Conservation (phyloP, 2,113 vertebrate species). For the Xiphophorus maculatus region DNA sequence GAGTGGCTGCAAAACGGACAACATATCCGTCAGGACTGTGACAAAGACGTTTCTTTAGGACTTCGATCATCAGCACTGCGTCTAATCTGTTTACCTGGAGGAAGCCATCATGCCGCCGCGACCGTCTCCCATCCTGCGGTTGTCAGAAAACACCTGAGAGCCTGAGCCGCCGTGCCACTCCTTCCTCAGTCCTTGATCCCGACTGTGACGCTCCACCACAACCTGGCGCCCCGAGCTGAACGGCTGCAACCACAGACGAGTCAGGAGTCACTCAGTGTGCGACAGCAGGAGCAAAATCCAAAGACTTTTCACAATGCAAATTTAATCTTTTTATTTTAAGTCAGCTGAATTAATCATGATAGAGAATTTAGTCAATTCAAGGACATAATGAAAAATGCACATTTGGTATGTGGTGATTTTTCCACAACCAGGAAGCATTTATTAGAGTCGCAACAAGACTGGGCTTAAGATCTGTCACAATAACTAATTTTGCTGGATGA, state of each 20-base stretch:
- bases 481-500: too few species aligned
- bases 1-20: constrained; percentile 83
- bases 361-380: neutral
- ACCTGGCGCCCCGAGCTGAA: constrained; percentile 91
- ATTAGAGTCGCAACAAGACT: too few species aligned
- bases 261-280: neutral
- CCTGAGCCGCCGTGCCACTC: constrained; percentile 90
- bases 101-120: constrained; percentile 88
- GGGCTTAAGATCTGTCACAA: too few species aligned
- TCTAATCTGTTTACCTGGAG: constrained; percentile 82
- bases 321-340: neutral
- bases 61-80: neutral
- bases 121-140: constrained; percentile 85
- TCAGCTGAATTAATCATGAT: neutral
- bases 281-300: neutral
- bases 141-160: constrained; percentile 87
- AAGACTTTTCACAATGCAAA: neutral
- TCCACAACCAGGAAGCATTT: too few species aligned
- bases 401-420: neutral
- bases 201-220: constrained; percentile 88
- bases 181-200: constrained; percentile 91
- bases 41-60: neutral
- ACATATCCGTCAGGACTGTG: neutral
- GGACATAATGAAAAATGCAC: neutral
- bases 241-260: constrained; percentile 71